Conservation (phyloP, 2,797 vertebrate species). For the Myiotriccus ornatus region DNA sequence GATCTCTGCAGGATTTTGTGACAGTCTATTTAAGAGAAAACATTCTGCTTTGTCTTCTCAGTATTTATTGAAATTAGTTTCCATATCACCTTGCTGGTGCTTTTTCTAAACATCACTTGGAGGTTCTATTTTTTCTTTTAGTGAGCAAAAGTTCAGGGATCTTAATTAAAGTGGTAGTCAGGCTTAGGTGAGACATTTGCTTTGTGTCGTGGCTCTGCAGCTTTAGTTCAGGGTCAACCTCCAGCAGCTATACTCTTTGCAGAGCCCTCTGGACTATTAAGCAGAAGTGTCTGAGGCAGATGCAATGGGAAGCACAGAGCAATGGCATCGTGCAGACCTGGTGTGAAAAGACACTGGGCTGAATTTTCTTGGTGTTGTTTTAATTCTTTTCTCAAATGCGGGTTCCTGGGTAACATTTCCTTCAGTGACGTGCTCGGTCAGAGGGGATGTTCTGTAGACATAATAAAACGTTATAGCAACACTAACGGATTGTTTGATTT, state of each 20-base stretch:
- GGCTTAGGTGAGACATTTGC: background rate
- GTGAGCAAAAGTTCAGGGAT: background rate
- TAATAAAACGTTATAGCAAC: background rate
- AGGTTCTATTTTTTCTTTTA: background rate
- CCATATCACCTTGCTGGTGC: background rate
- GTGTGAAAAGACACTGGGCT: background rate
- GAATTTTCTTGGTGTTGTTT: background rate
- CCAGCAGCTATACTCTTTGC: background rate
- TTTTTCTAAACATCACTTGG: background rate
- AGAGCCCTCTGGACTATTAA: background rate
- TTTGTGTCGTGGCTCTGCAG: background rate
- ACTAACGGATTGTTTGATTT: background rate
- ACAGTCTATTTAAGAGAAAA: background rate
- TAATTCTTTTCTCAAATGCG: background rate
- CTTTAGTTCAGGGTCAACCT: background rate
- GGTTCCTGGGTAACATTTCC: accelerated
- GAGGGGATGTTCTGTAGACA: background rate
- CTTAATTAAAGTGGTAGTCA: background rate
- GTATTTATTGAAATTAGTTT: background rate
- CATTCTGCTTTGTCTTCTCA: background rate
- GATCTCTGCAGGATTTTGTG: background rate
- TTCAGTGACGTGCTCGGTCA: accelerated
- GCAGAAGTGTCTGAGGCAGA: background rate
- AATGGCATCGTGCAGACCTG: accelerated
- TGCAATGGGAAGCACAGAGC: background rate